Evolutionary conservation across 2,888 invertebrate species (phyloP), one percentile per base, ranked within the genome.

Genomic region (Chymomyza procnemis): DNA sequence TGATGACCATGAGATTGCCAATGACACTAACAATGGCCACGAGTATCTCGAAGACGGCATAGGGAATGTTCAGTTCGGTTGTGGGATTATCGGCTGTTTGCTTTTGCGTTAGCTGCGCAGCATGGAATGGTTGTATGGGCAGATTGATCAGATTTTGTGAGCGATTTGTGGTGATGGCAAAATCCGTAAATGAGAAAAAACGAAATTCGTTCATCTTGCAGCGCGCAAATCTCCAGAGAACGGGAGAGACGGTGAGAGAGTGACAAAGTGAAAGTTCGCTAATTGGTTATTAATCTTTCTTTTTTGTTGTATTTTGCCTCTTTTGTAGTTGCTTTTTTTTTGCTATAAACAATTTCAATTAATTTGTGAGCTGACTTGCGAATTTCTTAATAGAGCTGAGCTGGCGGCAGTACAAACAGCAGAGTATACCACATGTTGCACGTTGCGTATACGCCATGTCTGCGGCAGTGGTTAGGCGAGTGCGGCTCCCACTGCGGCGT

Each of bases 1-100:
- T 93, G 81, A 97, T 96, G 78, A 97, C 97, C 92, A 97, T 93
- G 19, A 95, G 94, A 89, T 97, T 97, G 62, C 97, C 97, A 67
- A 96, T 92, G 26, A 97, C 93, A 6, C 97, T 97, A 75, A 95
- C 93, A 34, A 96, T 90, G 4, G 97, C 96, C 71, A 97, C 97
- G 30, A 96, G 89, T 56, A 95, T 93, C 91, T 97, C 97, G 86
- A 95, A 94, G 19, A 94, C 93, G 0, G 95, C 94, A 26, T 97
- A 97, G 1, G 94, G 94, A 16, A 95, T 92, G 87, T 96, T 95
- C 54, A 96, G 92, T 82, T 94, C 94, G 60, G 93, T 92, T 19
- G 93, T 83, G 63, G 89, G 83, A 46, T 86, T 88, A 19, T 88
- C 84, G 9, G 79, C 65, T 5, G 64, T 12, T 14, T 54, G 26